Percentiles rank a stretch among this genome's conserved stretches.
These are phyloP conservation scores for Zeus faber DNA, from an alignment of 2,113 vertebrate species.

Conservation along the genomic window DNA sequence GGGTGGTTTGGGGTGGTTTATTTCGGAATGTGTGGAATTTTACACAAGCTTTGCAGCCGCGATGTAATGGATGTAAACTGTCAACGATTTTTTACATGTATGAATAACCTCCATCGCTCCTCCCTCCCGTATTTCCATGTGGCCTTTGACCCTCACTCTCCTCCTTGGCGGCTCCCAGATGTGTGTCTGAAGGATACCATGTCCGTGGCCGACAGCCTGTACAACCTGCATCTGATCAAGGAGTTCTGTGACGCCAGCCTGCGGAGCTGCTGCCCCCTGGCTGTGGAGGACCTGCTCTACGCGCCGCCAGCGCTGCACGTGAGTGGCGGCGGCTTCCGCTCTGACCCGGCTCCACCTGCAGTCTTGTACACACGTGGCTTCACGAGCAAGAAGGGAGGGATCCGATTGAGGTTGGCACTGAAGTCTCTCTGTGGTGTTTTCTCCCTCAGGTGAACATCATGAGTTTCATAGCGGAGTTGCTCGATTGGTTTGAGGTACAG, in stretches of 20 bases:
- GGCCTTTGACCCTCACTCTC: not conserved
- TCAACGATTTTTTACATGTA: not conserved
- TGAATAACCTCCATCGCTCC: not conserved
- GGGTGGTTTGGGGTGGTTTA: not conserved
- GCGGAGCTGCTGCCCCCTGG: constrained; percentile 79
- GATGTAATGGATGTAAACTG: not conserved
- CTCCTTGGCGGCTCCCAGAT: constrained; percentile 61
- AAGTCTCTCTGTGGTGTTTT: not conserved
- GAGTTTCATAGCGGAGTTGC: constrained; percentile 84
- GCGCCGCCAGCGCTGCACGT: constrained; percentile 81
- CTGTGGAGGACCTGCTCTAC: constrained; percentile 86
- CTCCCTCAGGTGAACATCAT: constrained; percentile 81
- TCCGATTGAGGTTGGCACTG: not conserved
- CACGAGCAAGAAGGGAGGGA: not conserved
- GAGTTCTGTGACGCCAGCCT: constrained; percentile 80
- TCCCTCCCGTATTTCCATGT: not conserved
- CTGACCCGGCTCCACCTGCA: not conserved
- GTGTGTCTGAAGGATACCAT: constrained; percentile 93
- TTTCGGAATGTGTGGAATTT: constrained; percentile 1
- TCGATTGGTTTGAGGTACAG: constrained; percentile 83
- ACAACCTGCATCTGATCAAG: constrained; percentile 86
- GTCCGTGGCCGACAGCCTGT: constrained; percentile 88
- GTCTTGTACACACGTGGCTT: not conserved
- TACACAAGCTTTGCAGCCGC: not conserved
- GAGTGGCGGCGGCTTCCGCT: constrained; percentile 9